Conservation (phyloP, 2,113 vertebrate species). For the Gambusia affinis region DNA sequence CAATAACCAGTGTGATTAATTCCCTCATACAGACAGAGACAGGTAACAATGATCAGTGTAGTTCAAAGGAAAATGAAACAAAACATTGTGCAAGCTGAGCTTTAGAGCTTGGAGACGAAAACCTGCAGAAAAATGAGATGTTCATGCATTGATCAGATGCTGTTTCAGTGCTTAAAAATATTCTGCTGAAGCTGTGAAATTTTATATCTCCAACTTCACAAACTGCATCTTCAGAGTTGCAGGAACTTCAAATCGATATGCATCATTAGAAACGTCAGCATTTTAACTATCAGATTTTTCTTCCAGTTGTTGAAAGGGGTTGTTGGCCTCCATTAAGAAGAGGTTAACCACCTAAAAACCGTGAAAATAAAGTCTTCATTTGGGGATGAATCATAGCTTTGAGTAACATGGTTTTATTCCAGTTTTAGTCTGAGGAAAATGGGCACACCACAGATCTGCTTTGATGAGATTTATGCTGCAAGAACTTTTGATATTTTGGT, state of each 20-base stretch:
- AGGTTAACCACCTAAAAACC: conserved; percentile 24
- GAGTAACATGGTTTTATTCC: conserved; percentile 59
- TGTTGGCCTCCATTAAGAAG: conserved; percentile 18
- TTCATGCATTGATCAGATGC: conserved; percentile 14
- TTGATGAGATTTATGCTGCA: conserved; percentile 36
- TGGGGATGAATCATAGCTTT: conserved; percentile 65
- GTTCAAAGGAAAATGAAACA: no score
- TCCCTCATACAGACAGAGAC: no score
- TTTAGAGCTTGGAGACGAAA: conserved; percentile 21
- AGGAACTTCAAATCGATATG: conserved; percentile 42
- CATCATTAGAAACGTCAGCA: conserved; percentile 33
- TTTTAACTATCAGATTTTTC: conserved; percentile 6
- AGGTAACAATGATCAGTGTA: no score
- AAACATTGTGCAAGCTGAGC: no score
- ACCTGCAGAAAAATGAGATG: conserved; percentile 35
- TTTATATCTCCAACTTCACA: conserved; percentile 38
- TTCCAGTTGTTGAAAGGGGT: conserved; percentile 10
- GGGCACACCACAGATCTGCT: conserved; percentile 34
- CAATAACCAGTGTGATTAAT: no score
- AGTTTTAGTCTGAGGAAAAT: conserved; percentile 58
- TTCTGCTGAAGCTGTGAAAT: conserved; percentile 40
- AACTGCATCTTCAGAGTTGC: conserved; percentile 35
- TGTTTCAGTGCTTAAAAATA: conserved; percentile 31
- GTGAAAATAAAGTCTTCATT: conserved; percentile 31
- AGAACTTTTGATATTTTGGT: conserved; percentile 28